Conservation (phyloP, 2,888 invertebrate species). For the Nemurella pictetii region DNA sequence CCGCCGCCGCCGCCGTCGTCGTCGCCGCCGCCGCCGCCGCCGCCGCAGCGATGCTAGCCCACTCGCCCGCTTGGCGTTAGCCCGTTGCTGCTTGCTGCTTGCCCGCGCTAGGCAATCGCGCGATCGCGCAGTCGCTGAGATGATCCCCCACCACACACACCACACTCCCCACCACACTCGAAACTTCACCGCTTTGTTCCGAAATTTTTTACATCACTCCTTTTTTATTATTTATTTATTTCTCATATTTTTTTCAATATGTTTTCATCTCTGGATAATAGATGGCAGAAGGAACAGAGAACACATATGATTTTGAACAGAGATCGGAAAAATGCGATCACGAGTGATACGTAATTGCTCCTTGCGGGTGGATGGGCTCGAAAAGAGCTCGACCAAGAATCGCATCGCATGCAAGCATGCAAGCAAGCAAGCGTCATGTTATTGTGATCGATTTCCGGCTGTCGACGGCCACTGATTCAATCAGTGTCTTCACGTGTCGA, state of each 20-base stretch:
- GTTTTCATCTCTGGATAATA: conserved; percentile 26
- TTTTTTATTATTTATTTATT: conserved; percentile 22
- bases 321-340: background rate
- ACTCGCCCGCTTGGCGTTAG: too few relatives aligned
- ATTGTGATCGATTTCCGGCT: background rate
- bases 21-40: background rate
- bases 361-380: background rate
- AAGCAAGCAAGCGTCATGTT: too few relatives aligned
- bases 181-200: conserved; percentile 19
- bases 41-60: background rate
- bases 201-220: conserved; percentile 25
- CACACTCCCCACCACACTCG: background rate
- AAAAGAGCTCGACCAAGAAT: background rate
- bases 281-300: conserved; percentile 26
- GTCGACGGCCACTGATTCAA: background rate
- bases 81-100: too few relatives aligned
- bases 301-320: background rate
- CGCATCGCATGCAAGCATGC: background rate
- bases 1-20: background rate
- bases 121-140: conserved; percentile 7
- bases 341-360: background rate
- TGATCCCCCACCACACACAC: background rate
- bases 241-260: conserved; percentile 25
- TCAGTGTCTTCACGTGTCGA: background rate
- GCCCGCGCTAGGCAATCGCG: background rate